Percentiles rank a stretch among this genome's conserved stretches.
These are phyloP conservation scores for Lepeophtheirus nordmannii DNA, from an alignment of 2,888 invertebrate species.

Conservation along the genomic window DNA sequence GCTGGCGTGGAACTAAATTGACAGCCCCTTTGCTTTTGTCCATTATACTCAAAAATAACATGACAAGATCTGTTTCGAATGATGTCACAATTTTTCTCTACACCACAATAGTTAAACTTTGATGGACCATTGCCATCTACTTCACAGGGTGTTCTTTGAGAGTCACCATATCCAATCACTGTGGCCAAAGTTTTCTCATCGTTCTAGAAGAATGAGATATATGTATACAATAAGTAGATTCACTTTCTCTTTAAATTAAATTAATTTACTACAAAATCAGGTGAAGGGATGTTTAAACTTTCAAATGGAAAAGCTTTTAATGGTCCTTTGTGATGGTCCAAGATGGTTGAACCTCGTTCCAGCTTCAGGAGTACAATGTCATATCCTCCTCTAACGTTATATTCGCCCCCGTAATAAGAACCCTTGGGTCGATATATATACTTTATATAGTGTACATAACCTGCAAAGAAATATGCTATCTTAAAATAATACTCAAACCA, in stretches of 20 bases:
- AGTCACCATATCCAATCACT: background rate
- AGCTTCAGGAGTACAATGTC: background rate
- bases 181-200: background rate
- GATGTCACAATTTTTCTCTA: background rate
- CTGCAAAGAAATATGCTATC: background rate
- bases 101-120: background rate
- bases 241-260: too few species aligned
- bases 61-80: background rate
- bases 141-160: background rate
- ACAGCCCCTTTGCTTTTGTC: background rate
- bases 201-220: background rate
- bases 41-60: background rate
- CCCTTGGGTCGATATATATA: background rate
- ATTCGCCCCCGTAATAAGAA: background rate
- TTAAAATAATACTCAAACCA: too few species aligned
- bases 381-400: background rate
- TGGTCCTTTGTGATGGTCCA: too few species aligned
- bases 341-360: background rate
- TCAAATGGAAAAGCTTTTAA: too few species aligned
- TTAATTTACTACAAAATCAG: too few species aligned
- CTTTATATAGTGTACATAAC: background rate
- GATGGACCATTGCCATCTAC: slow-evolving; percentile 1
- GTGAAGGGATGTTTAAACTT: too few species aligned
- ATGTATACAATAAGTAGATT: background rate
- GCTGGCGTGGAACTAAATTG: slow-evolving; percentile 1